A percentile compares a stretch with the other conserved stretches of the same genome.
Conservation (phyloP, 2,113 vertebrate species). For the Cyanoderma ruficeps region DNA sequence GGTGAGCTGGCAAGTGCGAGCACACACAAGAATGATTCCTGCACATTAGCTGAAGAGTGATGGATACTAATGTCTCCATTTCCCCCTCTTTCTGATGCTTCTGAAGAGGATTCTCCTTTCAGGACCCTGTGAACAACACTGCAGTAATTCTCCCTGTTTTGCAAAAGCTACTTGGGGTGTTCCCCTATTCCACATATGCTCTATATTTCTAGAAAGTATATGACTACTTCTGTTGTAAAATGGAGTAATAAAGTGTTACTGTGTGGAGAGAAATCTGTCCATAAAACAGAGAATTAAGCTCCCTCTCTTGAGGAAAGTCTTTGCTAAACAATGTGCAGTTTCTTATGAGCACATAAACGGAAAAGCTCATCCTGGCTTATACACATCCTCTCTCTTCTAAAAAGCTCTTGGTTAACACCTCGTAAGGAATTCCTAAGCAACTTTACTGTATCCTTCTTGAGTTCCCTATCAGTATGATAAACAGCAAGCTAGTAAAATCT, state of each 20-base stretch:
- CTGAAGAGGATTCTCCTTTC: neutral
- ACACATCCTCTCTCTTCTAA: neutral
- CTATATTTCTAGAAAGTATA: neutral
- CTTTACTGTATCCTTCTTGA: neutral
- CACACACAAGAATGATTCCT: neutral
- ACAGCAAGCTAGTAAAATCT: neutral
- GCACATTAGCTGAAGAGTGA: neutral
- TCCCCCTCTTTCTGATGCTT: neutral
- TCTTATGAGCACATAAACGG: neutral
- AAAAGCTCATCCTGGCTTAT: neutral
- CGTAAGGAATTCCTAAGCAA: neutral
- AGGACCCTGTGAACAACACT: neutral
- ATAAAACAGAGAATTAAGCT: neutral
- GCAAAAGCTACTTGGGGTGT: neutral
- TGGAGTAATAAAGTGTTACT: neutral
- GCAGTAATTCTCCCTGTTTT: neutral
- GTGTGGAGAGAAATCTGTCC: neutral
- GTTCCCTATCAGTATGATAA: neutral
- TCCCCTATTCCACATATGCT: neutral
- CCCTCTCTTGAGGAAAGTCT: neutral
- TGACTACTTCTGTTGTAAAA: neutral
- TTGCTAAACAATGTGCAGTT: neutral
- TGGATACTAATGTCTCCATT: neutral
- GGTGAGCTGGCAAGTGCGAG: neutral
- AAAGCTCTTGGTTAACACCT: neutral